Conservation (phyloP, 1,140 invertebrate genomes). For the Drosophila kikkawai region DNA sequence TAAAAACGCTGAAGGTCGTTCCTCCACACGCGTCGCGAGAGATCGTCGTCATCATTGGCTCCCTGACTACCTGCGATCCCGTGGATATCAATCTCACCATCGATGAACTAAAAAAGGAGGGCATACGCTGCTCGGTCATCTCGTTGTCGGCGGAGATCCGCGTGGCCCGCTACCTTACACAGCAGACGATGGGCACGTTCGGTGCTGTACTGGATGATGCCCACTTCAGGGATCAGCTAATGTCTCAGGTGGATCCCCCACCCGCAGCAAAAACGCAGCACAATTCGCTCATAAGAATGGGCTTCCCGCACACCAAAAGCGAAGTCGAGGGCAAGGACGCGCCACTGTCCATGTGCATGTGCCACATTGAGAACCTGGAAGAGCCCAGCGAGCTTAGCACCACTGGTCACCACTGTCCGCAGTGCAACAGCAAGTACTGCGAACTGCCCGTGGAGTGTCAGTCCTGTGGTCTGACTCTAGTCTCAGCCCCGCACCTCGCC, state of each 20-base stretch:
- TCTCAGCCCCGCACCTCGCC: slow-evolving; percentile 98
- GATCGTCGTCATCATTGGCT: slow-evolving; percentile 95
- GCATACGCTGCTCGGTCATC: slow-evolving; percentile 96
- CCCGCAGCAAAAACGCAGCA: slow-evolving; percentile 92
- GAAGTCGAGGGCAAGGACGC: slow-evolving; percentile 87
- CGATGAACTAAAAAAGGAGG: slow-evolving; percentile 89
- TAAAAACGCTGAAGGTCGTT: slow-evolving; percentile 94
- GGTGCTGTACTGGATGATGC: slow-evolving; percentile 92
- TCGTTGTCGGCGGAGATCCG: slow-evolving; percentile 97
- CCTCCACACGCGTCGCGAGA: slow-evolving; percentile 97
- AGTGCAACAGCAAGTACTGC: slow-evolving; percentile 98
- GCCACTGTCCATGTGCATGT: slow-evolving; percentile 93
- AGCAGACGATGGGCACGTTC: slow-evolving; percentile 88
- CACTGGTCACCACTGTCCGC: slow-evolving; percentile 97
- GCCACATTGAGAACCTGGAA: slow-evolving; percentile 92
- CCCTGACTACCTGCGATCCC: slow-evolving; percentile 98
- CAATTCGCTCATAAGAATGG: slow-evolving; percentile 95
- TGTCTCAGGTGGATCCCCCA: slow-evolving; percentile 94
- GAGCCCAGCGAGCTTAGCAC: slow-evolving; percentile 88
- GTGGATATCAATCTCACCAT: slow-evolving; percentile 95
- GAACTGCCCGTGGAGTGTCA: slow-evolving; percentile 98
- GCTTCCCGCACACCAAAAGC: slow-evolving; percentile 91
- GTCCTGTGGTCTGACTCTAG: slow-evolving; percentile 97
- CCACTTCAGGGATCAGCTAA: slow-evolving; percentile 93
- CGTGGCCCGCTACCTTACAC: slow-evolving; percentile 93